Evolutionary conservation across 2,113 vertebrate genomes (phyloP), one percentile per base, ranked within the genome.

Genomic region (Hepsetus odoe): DNA sequence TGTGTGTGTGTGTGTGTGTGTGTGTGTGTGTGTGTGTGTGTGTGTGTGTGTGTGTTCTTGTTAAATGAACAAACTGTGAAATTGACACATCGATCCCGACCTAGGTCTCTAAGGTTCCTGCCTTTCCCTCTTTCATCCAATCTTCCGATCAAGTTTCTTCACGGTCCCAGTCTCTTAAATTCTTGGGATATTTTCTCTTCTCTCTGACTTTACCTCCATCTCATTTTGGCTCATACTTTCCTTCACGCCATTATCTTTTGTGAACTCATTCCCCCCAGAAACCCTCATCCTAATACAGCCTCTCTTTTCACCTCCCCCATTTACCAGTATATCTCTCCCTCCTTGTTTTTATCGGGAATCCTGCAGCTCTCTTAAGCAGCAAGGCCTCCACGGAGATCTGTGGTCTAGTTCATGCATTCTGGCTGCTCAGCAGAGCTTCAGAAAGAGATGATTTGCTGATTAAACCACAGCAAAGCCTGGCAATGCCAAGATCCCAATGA

Each of bases 401-500:
- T 53, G 65, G 49, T 80, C 74, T 55, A 26, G 72, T 62, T 81
- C 72, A 76, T 70, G 72, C 79, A 81, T 81, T 81, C 66, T 76
- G 22, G 53, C 24, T 61, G 66, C 38, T 70, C 72, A 62, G 42
- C 12, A 9, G 65, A 42, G 72, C 44, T 62, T 71, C 65, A 40
- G 42, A 64, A 61, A 70, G 72, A 75, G 30, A 55, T 18, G 79
- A 81, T 76, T 71, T 71, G 53, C 30, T 42, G 79, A 81, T 64
- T 64, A 13, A 62, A 30, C 40, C 58, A 44, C 33, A 55, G 51
- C 11, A 30, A 28, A 26, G 26, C 40, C 22, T 9, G 32, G 16
- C 51, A 74, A 56, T 22, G 13, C 28, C 11, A 16, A 55, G 11
- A 1, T 13, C 18, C 5, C 67, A 32, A 7, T 70, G 67, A 24